phyloP scores from a whole-genome alignment of 2,888 invertebrate species.

The Ramazzottius varieornatus region DNA sequence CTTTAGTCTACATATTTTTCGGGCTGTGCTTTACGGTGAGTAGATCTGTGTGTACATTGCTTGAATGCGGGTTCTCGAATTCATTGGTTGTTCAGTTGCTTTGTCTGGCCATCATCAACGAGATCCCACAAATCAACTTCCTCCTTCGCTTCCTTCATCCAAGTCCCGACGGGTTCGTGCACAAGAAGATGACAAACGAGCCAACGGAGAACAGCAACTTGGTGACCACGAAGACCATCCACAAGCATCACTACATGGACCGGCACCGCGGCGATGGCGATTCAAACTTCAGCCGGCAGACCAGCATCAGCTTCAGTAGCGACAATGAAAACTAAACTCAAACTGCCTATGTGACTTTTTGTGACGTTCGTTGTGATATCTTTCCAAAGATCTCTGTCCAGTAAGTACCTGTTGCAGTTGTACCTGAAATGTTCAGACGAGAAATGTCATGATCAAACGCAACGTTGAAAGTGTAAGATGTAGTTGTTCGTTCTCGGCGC shows the following conservation, averaged over 20 bases:
- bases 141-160: neutral
- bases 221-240: neutral
- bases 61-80: neutral
- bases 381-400: too few species aligned
- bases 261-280: neutral
- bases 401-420: too few species aligned
- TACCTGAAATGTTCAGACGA: too few species aligned
- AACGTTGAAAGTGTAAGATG: too few species aligned
- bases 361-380: too few species aligned
- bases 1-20: neutral
- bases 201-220: neutral
- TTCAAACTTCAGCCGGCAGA: neutral
- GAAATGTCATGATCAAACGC: too few species aligned
- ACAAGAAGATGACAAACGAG: neutral
- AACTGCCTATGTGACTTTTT: too few species aligned
- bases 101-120: slow-evolving; percentile 1
- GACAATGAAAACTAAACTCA: neutral
- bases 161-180: neutral
- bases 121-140: slow-evolving; percentile 3
- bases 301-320: slow-evolving; percentile 3
- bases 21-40: neutral
- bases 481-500: too few species aligned
- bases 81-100: neutral
- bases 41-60: too few species aligned
- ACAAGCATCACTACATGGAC: neutral